Evolutionary conservation across 2,113 vertebrate species (phyloP).

Genomic region (Apteryx mantelli): DNA sequence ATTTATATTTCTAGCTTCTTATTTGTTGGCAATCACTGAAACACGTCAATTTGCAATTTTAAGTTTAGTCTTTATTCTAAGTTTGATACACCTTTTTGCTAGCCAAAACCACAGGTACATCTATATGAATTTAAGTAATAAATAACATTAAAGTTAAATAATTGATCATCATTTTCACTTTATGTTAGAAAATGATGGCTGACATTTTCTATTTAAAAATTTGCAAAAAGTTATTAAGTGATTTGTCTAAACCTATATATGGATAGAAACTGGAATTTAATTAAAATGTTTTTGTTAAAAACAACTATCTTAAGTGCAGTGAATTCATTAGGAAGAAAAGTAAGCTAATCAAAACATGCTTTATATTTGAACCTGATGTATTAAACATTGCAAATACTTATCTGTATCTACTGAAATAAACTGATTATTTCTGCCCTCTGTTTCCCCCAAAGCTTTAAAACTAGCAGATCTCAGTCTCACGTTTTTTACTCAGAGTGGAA

Average conservation of each 20-base stretch:
- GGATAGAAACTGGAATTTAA: background rate
- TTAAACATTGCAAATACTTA: constrained; percentile 11
- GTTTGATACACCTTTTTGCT: background rate
- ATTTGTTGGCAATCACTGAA: background rate
- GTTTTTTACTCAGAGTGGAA: background rate
- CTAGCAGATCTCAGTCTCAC: background rate
- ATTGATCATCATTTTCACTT: accelerated
- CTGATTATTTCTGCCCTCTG: constrained; percentile 28
- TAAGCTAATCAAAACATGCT: background rate
- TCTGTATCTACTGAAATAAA: constrained; percentile 24
- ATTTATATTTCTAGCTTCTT: background rate
- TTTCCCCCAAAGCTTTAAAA: constrained; percentile 7
- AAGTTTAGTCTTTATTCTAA: background rate
- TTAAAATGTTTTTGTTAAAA: background rate
- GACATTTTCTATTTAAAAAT: background rate
- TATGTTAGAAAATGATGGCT: background rate
- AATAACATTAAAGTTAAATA: background rate
- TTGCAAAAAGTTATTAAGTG: background rate
- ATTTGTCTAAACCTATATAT: background rate
- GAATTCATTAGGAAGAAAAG: background rate
- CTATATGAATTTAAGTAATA: background rate
- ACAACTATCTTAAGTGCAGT: background rate
- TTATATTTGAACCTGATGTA: constrained; percentile 4
- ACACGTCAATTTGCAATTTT: accelerated
- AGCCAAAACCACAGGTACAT: background rate